Evolutionary conservation across 1,140 invertebrate species (phyloP), one percentile per base, ranked within the genome.

Genomic region (Formica exsecta): DNA sequence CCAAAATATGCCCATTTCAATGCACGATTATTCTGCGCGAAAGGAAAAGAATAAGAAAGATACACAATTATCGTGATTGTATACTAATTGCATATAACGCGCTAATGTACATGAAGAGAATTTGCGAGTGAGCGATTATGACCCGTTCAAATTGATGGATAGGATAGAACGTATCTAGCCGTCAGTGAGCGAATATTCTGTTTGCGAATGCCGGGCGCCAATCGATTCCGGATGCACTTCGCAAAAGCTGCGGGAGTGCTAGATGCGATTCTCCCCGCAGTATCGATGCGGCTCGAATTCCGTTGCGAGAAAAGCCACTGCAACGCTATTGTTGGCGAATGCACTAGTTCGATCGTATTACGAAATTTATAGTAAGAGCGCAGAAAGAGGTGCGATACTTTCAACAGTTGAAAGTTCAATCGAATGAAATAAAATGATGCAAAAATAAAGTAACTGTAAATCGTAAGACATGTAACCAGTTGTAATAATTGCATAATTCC

Each of bases 211-310:
- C 48, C 16, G 19, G 11, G 71, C 25, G 38, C 61, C 86, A 81
- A 90, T 87, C 68, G 87, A 91, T 92, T 93, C 91, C 91, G 91
- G 89, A 93, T 92, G 84, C 88, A 85, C 89, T 44, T 85, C 86
- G 91, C 90, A 89, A 93, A 93, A 93, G 92, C 86, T 88, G 90
- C 70, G 80, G 44, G 77, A 86, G 88, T 85, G 83, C 74, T 64
- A 73, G 89, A 90, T 87, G 64, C 79, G 86, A 80, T 87, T 85
- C 75, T 44, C 57, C 61, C 48, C 74, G 44, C 19, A 76, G 59
- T 62, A 54, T 32, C 73, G 44, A 86, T 81, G 86, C 66, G 80
- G 76, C 89, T 90, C 71, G 89, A 87, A 90, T 90, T 90, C 86
- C 86, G 86, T 57, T 54, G 62, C 80, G 89, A 86, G 89, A 74